Base-by-base conservation (phyloP, 2,113 vertebrate genomes). In the Spermophilus dauricus region DNA sequence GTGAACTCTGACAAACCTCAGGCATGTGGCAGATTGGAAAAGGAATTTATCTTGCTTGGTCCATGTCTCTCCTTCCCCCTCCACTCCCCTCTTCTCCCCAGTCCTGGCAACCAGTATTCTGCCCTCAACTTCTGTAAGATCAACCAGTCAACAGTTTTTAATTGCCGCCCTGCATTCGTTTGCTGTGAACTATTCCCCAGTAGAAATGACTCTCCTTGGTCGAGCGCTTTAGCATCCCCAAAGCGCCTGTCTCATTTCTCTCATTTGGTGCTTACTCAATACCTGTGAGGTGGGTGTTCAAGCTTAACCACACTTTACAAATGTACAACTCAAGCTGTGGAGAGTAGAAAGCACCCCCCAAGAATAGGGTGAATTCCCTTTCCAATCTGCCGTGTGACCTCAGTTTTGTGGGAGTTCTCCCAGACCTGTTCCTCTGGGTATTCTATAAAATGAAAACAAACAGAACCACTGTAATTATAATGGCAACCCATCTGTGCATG, bases 381-480 rank as follows among this genome's bases (percentile, higher is more conserved):
- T 85, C 53, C 20, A 3, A 2, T 37, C 80, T 58, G 32, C 45
- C 76, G 11, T 13, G n/a, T 63, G 7, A 45, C 42, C 69, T 92
- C 30, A 48, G 83, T 80, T 76, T 76, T 88, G 70, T 75, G 28
- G 48, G 75, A 24, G 24, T 81, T 89, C 39, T 61, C 58, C 56
- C 48, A 86, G 58, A 75, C 30, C 77, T 39, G 13, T 39, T 89
- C 84, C 84, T 92, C 16, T 12, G 73, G 77, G 84, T 75, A 81
- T 95, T 65, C 51, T 94, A 37, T 61, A 37, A 93, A 83, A 65
- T 86, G 80, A 86, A 95, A 92, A 65, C 78, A 95, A 88, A 61
- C 26, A 86, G 83, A 89, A 58, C 86, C 32, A 26, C 61, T 82
- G n/a, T 81, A 77, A 77, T 94, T 81, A 76, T 75, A 61, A 51